These are phyloP conservation scores for Cnemophilus loriae DNA, from an alignment of 2,113 vertebrate genomes.

Conservation along the genomic window DNA sequence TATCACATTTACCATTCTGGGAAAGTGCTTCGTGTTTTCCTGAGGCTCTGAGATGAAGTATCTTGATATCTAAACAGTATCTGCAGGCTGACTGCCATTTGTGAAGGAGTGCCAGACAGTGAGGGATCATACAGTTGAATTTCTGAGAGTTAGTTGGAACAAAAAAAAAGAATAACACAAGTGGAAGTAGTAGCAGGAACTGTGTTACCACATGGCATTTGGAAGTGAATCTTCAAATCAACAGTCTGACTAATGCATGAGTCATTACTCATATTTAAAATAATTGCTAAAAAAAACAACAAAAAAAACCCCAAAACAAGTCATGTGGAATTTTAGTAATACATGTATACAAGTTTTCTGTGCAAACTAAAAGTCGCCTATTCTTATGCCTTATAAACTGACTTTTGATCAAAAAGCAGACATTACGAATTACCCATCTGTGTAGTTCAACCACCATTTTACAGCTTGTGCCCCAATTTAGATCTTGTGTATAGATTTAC, in stretches of 20 bases:
- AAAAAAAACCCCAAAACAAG: accelerated
- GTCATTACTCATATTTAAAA: neutral
- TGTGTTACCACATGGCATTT: neutral
- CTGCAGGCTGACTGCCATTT: neutral
- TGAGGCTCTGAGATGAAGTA: neutral
- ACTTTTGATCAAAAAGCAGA: neutral
- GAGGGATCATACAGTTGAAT: neutral
- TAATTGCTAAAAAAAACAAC: neutral
- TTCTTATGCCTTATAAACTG: neutral
- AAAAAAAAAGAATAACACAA: neutral
- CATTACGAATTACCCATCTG: neutral
- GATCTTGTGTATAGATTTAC: neutral
- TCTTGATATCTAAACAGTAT: neutral
- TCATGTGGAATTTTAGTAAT: neutral
- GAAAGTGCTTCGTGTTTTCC: neutral
- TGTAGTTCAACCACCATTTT: neutral
- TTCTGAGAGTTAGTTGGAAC: neutral
- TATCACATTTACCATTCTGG: neutral
- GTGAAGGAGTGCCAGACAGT: neutral
- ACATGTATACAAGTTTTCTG: neutral
- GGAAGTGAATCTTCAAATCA: neutral
- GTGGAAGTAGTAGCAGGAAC: neutral
- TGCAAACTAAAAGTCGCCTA: neutral
- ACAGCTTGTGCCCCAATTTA: neutral
- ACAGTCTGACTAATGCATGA: neutral